Evolutionary conservation across 92 coral and sea anemone species (phyloP).

Genomic region (Montipora capitata): DNA sequence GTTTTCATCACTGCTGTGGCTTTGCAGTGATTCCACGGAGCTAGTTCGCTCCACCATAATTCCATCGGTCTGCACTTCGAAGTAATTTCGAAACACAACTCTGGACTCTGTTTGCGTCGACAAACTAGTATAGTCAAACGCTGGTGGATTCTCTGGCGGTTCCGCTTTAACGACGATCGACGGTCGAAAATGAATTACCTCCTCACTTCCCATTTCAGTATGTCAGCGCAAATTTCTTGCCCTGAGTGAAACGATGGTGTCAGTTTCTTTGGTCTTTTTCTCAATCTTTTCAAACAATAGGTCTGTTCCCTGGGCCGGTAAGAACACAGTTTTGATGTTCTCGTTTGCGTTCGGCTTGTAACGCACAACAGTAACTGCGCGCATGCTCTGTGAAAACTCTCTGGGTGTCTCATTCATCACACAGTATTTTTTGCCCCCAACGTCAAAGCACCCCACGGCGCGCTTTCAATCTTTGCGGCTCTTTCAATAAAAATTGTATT

Average conservation of each 20-base stretch:
- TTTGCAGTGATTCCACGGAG: slow-evolving; percentile 46
- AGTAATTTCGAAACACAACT: slow-evolving; percentile 59
- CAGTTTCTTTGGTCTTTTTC: no score
- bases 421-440: slow-evolving; percentile 77
- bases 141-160: slow-evolving; percentile 25
- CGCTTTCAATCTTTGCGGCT: slow-evolving; percentile 93
- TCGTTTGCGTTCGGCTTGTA: slow-evolving; percentile 22
- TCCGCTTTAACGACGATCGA: slow-evolving; percentile 59
- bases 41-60: slow-evolving; percentile 26
- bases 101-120: slow-evolving; percentile 47
- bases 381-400: slow-evolving; percentile 78
- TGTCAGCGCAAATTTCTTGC: not conserved
- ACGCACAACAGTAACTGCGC: slow-evolving; percentile 9
- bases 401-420: slow-evolving; percentile 89
- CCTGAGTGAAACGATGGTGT: not conserved
- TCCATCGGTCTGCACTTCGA: slow-evolving; percentile 48
- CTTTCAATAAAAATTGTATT: slow-evolving; percentile 96
- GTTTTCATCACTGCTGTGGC: slow-evolving; percentile 30
- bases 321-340: slow-evolving; percentile 34
- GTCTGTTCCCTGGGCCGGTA: slow-evolving; percentile 2
- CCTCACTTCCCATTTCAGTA: slow-evolving; percentile 44
- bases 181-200: slow-evolving; percentile 35
- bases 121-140: slow-evolving; percentile 44
- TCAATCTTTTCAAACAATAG: not conserved
- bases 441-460: slow-evolving; percentile 86